Base-by-base conservation (phyloP, 2,888 invertebrate species). In the Diogma glabrata region DNA sequence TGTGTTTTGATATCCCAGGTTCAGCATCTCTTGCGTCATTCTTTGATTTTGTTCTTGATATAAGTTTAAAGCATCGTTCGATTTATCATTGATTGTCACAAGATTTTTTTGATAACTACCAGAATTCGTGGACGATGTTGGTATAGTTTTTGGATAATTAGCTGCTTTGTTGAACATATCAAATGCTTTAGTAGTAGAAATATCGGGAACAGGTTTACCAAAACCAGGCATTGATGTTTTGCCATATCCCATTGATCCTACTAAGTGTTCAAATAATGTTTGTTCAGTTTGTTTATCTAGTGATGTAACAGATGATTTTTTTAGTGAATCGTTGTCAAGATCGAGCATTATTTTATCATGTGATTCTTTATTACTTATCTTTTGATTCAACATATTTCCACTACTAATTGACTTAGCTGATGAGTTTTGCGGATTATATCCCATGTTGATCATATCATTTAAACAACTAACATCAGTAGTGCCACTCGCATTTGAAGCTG, bases 401-500 rank as follows among this genome's bases (percentile, higher is more conserved):
- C n/a, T n/a, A n/a, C n/a, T n/a, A n/a, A n/a, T n/a, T n/a, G n/a
- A n/a, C n/a, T n/a, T n/a, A n/a, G n/a, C n/a, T 5, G n/a, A 4
- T 43, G 20, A 22, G 14, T n/a, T 20, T 22, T n/a, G 22, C 12
- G 43, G 43, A 22, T 72, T 65, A 56, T 74, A 74, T 4, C 74
- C 73, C 72, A 74, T 72, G 57, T 73, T 74, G 2, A 74, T 65
- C 72, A 74, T 72, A 57, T 74, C 74, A 33, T 43, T 43, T 23
- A 43, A 43, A 43, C 22, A 22, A 22, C 22, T 43, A 14, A 23
- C 3, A 6, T 43, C 43, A 67, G 55, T 60, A 61, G 53, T 69
- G 64, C 47, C 61, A 65, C 22, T 56, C 59, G 50, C 57, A 56
- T 54, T 60, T 55, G 16, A 55, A 58, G 53, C 20, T 45, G 47